These are phyloP conservation scores for Beaufortia kweichowensis DNA, from an alignment of 2,113 vertebrate genomes.

Conservation along the genomic window DNA sequence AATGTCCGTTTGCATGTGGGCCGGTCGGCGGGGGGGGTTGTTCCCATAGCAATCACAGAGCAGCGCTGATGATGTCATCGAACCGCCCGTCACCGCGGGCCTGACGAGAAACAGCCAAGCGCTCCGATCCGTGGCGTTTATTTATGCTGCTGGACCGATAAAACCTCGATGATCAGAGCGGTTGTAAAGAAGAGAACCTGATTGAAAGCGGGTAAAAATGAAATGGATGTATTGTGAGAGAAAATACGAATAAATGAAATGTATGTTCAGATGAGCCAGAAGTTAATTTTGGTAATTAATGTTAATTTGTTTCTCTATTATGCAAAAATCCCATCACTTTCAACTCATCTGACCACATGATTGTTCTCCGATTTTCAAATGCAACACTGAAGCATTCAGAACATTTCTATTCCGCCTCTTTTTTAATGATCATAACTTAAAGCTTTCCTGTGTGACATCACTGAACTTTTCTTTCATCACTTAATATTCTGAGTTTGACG, in stretches of 20 bases:
- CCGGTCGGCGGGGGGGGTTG: constrained; percentile 54
- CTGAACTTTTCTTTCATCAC: not conserved
- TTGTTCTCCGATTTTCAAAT: too few relatives aligned
- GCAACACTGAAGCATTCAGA: too few relatives aligned
- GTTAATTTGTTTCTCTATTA: too few relatives aligned
- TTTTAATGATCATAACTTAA: too few relatives aligned
- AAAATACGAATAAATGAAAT: constrained; percentile 77
- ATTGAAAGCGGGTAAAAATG: constrained; percentile 79
- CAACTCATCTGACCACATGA: too few relatives aligned
- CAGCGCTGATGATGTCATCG: constrained; percentile 68
- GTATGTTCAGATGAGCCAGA: constrained; percentile 82
- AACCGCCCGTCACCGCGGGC: constrained; percentile 50
- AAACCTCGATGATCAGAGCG: constrained; percentile 63
- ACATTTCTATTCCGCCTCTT: too few relatives aligned
- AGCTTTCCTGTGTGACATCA: not conserved
- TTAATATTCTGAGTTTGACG: constrained; percentile 23
- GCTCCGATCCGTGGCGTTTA: constrained; percentile 48
- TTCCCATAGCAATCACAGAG: constrained; percentile 67
- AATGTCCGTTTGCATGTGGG: constrained; percentile 76
- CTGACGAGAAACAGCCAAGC: constrained; percentile 66
- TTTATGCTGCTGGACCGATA: constrained; percentile 62
- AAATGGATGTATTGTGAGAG: constrained; percentile 73
- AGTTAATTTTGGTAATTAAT: constrained; percentile 81
- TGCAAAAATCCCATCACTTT: too few relatives aligned
- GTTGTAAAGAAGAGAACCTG: constrained; percentile 70